Conservation (phyloP, 2,113 vertebrate species). For the Dissostichus mawsoni region DNA sequence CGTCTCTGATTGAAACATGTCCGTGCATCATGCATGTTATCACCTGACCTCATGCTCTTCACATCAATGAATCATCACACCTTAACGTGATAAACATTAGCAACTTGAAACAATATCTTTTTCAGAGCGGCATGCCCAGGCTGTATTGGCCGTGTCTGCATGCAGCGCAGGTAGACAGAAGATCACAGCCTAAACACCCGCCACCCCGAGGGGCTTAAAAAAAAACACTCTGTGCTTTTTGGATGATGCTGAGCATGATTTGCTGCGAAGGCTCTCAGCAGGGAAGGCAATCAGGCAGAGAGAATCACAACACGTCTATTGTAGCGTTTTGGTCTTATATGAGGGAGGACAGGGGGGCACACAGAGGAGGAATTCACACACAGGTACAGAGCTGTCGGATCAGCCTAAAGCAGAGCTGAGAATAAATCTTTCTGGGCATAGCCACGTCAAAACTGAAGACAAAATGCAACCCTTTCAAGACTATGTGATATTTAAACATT, state of each 20-base stretch:
- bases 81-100: constrained; percentile 5
- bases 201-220: constrained; percentile 11
- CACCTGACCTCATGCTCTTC: constrained; percentile 21
- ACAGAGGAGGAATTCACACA: constrained; percentile 1
- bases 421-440: neutral
- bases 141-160: neutral
- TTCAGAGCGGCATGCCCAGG: neutral
- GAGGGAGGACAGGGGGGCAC: neutral
- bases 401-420: neutral
- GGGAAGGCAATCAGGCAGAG: constrained; percentile 58
- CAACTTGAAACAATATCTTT: constrained; percentile 15
- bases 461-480: constrained; percentile 4
- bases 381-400: constrained; percentile 8
- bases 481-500: neutral
- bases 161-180: constrained; percentile 12
- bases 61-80: constrained; percentile 12
- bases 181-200: constrained; percentile 23
- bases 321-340: constrained; percentile 16
- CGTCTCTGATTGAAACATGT: neutral
- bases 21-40: neutral
- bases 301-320: constrained; percentile 43
- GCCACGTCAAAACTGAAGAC: neutral
- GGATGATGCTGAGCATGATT: constrained; percentile 39
- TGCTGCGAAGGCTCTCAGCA: constrained; percentile 47
- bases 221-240: constrained; percentile 16